phyloP scores from a whole-genome alignment of 2,888 invertebrate species.

The Tholera decimalis region DNA sequence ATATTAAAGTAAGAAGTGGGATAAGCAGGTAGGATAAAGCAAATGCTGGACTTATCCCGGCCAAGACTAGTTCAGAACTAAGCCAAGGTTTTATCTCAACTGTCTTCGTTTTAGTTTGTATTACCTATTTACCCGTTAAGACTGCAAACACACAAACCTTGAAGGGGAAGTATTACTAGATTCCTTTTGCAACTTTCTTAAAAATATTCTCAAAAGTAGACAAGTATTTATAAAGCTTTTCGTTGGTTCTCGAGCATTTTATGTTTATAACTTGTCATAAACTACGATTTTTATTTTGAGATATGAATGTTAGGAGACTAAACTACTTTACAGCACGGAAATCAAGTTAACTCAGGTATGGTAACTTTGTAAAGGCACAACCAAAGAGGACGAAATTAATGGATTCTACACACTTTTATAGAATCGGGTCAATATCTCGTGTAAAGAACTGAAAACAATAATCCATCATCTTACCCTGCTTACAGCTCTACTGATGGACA shows the following conservation, averaged over 20 bases:
- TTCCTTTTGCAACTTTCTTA: neutral
- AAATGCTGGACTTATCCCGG: neutral
- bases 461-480: too few relatives aligned
- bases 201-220: neutral
- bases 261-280: conserved; percentile 50
- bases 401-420: neutral
- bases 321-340: conserved; percentile 12
- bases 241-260: conserved; percentile 26
- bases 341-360: neutral
- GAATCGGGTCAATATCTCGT: neutral
- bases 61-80: conserved; percentile 29
- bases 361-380: conserved; percentile 7
- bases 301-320: conserved; percentile 25
- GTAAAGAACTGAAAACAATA: too few relatives aligned
- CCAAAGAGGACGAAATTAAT: neutral
- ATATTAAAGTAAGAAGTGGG: too few relatives aligned
- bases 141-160: conserved; percentile 23
- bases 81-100: conserved; percentile 38
- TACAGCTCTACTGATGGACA: too few relatives aligned
- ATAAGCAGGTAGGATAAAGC: conserved; percentile 6
- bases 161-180: neutral
- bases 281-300: conserved; percentile 34
- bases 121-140: conserved; percentile 32
- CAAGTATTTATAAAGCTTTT: conserved; percentile 20
- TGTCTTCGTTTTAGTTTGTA: conserved; percentile 41